Evolutionary conservation across 2,888 invertebrate species (phyloP).

Genomic region (Muscina levida): DNA sequence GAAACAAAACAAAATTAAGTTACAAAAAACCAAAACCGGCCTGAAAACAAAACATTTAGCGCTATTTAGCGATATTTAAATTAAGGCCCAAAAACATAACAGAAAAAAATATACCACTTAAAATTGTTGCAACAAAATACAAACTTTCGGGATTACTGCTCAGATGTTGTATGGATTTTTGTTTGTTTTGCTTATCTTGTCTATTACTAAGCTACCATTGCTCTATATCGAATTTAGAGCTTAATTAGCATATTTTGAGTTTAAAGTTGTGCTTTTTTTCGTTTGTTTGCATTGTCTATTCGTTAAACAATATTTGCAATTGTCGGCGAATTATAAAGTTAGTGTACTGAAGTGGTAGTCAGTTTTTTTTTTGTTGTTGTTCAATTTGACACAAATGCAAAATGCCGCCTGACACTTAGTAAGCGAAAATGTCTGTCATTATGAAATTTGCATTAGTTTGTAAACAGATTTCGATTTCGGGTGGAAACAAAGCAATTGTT

Average conservation of each 20-base stretch:
- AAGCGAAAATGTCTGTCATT: neutral
- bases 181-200: conserved; percentile 7
- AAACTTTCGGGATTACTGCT: neutral
- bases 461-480: too few relatives aligned
- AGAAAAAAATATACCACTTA: conserved; percentile 2
- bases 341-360: neutral
- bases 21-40: conserved; percentile 18
- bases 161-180: too few relatives aligned
- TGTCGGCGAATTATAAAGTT: conserved; percentile 32
- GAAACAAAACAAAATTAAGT: conserved; percentile 36
- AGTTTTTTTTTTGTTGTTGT: neutral
- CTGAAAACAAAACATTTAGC: neutral
- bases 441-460: too few relatives aligned
- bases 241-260: conserved; percentile 47
- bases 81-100: neutral
- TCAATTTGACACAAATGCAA: neutral
- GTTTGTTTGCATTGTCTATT: conserved; percentile 8
- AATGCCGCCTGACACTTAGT: neutral
- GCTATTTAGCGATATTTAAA: conserved; percentile 8
- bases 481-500: too few relatives aligned
- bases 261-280: too few relatives aligned
- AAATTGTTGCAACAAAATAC: neutral
- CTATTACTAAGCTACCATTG: neutral
- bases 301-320: conserved; percentile 29
- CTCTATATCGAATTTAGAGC: conserved; percentile 19